Conservation (phyloP, 2,113 vertebrate species). For the Mirza zaza region DNA sequence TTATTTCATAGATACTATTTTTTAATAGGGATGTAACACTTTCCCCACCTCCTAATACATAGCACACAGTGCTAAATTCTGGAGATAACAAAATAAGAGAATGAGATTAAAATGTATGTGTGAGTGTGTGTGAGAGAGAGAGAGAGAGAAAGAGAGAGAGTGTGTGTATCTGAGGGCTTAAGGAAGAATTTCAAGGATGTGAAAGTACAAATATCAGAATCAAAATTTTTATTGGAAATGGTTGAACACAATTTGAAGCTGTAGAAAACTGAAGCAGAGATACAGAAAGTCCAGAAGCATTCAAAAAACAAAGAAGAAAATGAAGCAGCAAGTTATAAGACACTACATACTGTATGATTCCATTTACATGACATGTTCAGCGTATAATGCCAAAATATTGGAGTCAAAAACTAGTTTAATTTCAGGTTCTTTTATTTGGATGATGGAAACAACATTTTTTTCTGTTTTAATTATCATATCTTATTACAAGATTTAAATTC, state of each 20-base stretch:
- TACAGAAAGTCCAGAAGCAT: background rate
- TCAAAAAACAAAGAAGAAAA: background rate
- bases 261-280: background rate
- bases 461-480: background rate
- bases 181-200: background rate
- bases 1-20: background rate
- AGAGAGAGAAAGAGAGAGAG: no score
- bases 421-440: background rate
- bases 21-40: background rate
- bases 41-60: background rate
- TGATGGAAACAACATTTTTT: background rate
- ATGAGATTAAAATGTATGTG: background rate
- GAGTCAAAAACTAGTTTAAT: background rate
- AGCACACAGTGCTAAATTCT: background rate
- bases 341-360: background rate
- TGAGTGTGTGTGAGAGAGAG: background rate
- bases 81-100: background rate
- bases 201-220: background rate
- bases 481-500: background rate
- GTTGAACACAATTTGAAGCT: background rate
- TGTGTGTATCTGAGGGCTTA: background rate
- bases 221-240: background rate
- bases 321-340: background rate
- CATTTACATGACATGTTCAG: background rate
- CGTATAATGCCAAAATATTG: background rate